Conservation (phyloP, 2,797 vertebrate species). For the Philypnodon macrostomus region DNA sequence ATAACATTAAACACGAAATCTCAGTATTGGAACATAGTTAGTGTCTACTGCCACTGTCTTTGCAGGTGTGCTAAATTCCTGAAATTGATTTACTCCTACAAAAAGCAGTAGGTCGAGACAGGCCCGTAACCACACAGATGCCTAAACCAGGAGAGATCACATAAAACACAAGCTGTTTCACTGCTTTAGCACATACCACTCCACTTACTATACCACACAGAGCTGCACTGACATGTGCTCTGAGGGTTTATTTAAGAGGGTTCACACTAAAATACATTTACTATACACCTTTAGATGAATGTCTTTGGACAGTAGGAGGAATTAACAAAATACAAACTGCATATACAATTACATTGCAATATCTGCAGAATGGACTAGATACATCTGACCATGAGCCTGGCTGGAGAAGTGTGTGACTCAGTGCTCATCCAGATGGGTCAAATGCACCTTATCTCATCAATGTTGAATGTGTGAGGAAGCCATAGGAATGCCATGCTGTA, state of each 20-base stretch:
- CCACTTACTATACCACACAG: constrained; percentile 48
- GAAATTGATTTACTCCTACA: constrained; percentile 45
- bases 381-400: no score
- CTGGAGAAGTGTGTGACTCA: no score
- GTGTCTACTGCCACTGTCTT: constrained; percentile 14
- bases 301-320: no score
- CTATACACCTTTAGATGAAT: no score
- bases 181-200: constrained; percentile 53
- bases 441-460: no score
- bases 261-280: not conserved
- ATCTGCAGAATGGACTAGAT: no score
- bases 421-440: no score
- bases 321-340: no score
- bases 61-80: constrained; percentile 49
- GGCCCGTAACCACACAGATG: constrained; percentile 55
- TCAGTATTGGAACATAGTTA: constrained; percentile 15
- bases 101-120: constrained; percentile 44
- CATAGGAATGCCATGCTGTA: no score
- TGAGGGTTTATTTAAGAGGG: constrained; percentile 43
- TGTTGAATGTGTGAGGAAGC: no score
- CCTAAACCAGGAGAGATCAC: constrained; percentile 52
- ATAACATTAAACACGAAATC: constrained; percentile 10
- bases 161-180: constrained; percentile 70
- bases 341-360: no score
- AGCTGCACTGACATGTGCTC: constrained; percentile 41